These are phyloP conservation scores for Castor canadensis DNA, from an alignment of 2,113 vertebrate species.

Conservation along the genomic window DNA sequence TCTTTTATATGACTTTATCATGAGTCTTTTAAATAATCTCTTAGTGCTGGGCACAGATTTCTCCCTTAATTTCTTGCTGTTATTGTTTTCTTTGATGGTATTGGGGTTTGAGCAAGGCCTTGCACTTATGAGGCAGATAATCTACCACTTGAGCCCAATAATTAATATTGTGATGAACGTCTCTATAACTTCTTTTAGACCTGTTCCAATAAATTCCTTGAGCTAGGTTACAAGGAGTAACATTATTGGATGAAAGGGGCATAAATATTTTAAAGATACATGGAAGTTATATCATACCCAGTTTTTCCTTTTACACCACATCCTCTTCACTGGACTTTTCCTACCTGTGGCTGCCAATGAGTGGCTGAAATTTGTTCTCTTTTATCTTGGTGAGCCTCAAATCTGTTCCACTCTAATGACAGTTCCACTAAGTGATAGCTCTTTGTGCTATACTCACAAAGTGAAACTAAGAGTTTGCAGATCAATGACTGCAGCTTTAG, in stretches of 20 bases:
- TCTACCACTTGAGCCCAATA: no score
- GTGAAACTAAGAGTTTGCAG: background rate
- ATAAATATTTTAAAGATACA: background rate
- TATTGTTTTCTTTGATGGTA: no score
- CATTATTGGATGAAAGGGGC: background rate
- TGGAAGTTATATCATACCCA: background rate
- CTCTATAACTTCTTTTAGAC: background rate
- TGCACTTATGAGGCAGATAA: no score
- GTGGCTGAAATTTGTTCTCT: background rate
- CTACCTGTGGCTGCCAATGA: background rate
- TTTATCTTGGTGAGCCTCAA: background rate
- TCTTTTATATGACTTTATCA: background rate
- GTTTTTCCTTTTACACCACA: background rate
- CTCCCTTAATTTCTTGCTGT: background rate
- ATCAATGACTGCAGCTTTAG: accelerated
- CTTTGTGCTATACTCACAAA: background rate
- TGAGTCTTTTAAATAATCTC: background rate
- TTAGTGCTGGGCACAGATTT: background rate
- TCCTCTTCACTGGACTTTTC: accelerated
- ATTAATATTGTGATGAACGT: background rate
- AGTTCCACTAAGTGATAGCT: no score
- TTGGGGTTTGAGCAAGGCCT: no score
- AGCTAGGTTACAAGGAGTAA: background rate
- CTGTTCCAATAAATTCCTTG: background rate
- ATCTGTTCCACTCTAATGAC: background rate